Evolutionary conservation across 2,113 vertebrate genomes (phyloP).

Genomic region (Hippocampus abdominalis): DNA sequence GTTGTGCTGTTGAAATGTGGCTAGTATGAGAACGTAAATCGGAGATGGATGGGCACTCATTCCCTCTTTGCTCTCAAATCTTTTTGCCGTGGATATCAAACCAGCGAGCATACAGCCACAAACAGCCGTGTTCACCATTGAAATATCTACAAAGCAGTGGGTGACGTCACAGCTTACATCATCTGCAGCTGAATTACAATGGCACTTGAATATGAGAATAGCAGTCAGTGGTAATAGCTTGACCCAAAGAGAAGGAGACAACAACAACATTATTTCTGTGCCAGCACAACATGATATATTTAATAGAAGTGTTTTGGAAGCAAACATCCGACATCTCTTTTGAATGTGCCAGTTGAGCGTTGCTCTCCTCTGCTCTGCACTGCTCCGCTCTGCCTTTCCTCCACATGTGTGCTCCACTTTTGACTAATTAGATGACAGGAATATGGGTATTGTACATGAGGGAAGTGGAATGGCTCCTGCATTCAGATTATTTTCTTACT

Average conservation of each 20-base stretch:
- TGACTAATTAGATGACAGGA: slow-evolving; percentile 57
- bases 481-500: slow-evolving; percentile 30
- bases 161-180: not conserved
- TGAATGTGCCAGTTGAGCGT: slow-evolving; percentile 18
- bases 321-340: slow-evolving; percentile 17
- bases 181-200: not conserved
- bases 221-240: not conserved
- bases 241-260: not conserved
- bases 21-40: not conserved
- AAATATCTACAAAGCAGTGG: not conserved
- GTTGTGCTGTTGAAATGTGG: not conserved
- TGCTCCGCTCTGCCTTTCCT: not conserved
- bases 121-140: not conserved
- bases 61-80: not conserved
- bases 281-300: slow-evolving; percentile 8
- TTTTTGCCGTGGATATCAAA: not conserved
- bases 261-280: not conserved
- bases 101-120: not conserved
- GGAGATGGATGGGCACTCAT: not conserved
- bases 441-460: slow-evolving; percentile 43
- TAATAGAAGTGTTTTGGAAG: not conserved
- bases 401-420: slow-evolving; percentile 34
- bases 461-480: slow-evolving; percentile 37
- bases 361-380: slow-evolving; percentile 11
- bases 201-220: not conserved